Percentiles rank a stretch among this genome's conserved stretches.
These are phyloP conservation scores for Metallyticus violacea DNA, from an alignment of 2,888 invertebrate species.

Conservation along the genomic window DNA sequence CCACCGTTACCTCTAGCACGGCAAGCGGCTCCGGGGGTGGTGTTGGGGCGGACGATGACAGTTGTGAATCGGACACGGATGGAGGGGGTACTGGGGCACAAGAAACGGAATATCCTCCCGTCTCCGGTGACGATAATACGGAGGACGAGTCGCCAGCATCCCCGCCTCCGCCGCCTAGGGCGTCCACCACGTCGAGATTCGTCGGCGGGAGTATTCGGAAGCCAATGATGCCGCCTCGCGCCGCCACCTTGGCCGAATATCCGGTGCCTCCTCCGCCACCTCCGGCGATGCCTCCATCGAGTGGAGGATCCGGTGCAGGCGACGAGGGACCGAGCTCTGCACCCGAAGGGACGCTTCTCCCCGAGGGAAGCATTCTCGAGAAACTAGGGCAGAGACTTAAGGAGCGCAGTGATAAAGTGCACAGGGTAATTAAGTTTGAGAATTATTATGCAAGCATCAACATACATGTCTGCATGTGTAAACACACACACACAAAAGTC, in stretches of 20 bases:
- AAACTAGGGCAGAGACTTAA: conserved; percentile 53
- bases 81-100: background rate
- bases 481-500: too few relatives aligned
- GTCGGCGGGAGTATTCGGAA: background rate
- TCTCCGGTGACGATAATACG: conserved; percentile 20
- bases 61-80: conserved; percentile 35
- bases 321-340: conserved; percentile 14
- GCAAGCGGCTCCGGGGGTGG: conserved; percentile 16
- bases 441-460: too few relatives aligned
- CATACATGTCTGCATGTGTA: too few relatives aligned
- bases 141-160: conserved; percentile 13
- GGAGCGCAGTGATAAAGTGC: conserved; percentile 57
- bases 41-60: conserved; percentile 35
- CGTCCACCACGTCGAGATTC: conserved; percentile 1
- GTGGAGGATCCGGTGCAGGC: conserved; percentile 3
- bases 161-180: background rate
- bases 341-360: background rate
- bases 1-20: background rate
- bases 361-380: conserved; percentile 46
- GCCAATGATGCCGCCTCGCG: conserved; percentile 18
- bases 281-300: conserved; percentile 9
- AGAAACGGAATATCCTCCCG: conserved; percentile 3
- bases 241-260: conserved; percentile 19
- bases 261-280: conserved; percentile 5
- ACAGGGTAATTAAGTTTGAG: conserved; percentile 56